Conservation (phyloP, 2,888 invertebrate species). For the Habroteleia sp. region DNA sequence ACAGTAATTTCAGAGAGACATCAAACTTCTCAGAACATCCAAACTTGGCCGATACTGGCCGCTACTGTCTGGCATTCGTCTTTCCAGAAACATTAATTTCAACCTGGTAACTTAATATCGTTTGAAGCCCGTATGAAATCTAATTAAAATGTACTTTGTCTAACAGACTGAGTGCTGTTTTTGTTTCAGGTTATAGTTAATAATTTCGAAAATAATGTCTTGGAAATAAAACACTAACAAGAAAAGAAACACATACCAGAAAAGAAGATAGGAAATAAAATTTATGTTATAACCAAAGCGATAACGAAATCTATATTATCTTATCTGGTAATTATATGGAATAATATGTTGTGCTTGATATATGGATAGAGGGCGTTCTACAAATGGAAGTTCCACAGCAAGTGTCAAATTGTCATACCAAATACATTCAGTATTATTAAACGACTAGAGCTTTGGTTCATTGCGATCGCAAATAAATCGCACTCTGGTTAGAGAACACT, state of each 20-base stretch:
- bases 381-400: constrained; percentile 37
- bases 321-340: constrained; percentile 28
- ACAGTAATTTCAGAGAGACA: constrained; percentile 58
- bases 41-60: constrained; percentile 59
- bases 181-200: constrained; percentile 27
- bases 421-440: constrained; percentile 49
- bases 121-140: constrained; percentile 37
- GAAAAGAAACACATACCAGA: too few relatives aligned
- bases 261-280: too few relatives aligned
- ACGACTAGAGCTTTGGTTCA: constrained; percentile 25
- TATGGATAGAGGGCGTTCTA: constrained; percentile 49
- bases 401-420: constrained; percentile 50
- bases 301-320: constrained; percentile 28
- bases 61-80: constrained; percentile 46
- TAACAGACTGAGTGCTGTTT: constrained; percentile 18
- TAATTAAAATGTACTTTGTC: constrained; percentile 44
- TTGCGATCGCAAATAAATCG: constrained; percentile 35
- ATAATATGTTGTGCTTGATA: constrained; percentile 38
- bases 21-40: constrained; percentile 53
- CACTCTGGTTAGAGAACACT: constrained; percentile 50
- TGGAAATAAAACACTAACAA: too few relatives aligned
- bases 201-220: too few relatives aligned
- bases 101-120: constrained; percentile 48
- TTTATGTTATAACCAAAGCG: constrained; percentile 26
- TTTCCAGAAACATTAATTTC: constrained; percentile 54